Conservation (phyloP, 2,888 invertebrate genomes). For the Boloria euphrosyne region DNA sequence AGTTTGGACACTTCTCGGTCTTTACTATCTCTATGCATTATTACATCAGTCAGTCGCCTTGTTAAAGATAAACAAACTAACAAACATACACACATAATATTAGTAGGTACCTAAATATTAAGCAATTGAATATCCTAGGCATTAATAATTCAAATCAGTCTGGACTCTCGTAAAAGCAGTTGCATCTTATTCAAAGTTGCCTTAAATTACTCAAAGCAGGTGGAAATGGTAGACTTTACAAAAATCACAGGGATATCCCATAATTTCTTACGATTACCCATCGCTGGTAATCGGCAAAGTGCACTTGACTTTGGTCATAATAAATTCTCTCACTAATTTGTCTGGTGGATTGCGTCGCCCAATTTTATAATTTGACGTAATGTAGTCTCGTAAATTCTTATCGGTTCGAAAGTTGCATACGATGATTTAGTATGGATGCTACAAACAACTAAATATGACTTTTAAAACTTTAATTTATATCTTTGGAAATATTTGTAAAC, state of each 20-base stretch:
- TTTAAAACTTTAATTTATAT: not conserved
- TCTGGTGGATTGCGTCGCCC: conserved; percentile 51
- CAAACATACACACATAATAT: no score
- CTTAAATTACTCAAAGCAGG: conserved; percentile 17
- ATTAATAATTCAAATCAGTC: no score
- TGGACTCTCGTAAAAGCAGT: no score
- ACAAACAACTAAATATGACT: not conserved
- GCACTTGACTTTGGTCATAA: conserved; percentile 38
- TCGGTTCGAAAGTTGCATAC: conserved; percentile 37
- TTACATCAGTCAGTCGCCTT: no score
- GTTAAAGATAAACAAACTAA: no score
- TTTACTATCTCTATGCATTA: no score
- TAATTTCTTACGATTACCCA: conserved; percentile 33
- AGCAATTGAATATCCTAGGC: no score
- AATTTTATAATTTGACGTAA: conserved; percentile 64
- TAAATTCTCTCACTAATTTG: conserved; percentile 55
- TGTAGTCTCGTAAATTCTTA: conserved; percentile 56
- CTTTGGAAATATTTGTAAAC: not conserved
- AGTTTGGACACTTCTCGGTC: no score
- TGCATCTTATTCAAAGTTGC: not conserved
- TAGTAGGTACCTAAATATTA: no score
- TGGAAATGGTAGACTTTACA: conserved; percentile 15
- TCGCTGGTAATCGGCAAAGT: conserved; percentile 36
- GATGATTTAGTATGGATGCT: conserved; percentile 21
- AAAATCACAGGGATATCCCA: conserved; percentile 19